Base-by-base conservation (phyloP, 2,797 vertebrate genomes). In the Cottoperca gobio region DNA sequence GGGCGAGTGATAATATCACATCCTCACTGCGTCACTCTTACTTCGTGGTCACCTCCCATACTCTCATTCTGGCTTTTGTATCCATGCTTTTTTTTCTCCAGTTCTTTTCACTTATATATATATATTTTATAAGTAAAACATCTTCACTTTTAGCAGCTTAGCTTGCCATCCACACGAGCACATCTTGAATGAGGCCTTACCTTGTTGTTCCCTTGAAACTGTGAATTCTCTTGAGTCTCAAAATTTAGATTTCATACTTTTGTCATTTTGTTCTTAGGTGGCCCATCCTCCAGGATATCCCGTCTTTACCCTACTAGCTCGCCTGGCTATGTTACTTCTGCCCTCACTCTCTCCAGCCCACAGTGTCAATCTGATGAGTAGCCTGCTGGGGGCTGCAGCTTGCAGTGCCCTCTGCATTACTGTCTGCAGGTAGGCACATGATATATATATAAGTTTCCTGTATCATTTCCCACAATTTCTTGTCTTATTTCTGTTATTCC, bases 221-320 rank as follows among this genome's bases (percentile, higher is more conserved):
- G 43, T 61, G 28, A 55, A 6, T 46, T n/a, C 9, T 76, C 33
- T 58, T 35, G 7, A 2, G 0, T 58, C 6, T 65, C 7, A 58
- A 23, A 24, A 37, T 75, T 48, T 54, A 21, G 9, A 28, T 45
- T 45, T 46, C 24, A 79, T 2, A n/a, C 31, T 60, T n/a, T 64
- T 75, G 39, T 57, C 46, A 5, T 61, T 79, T 59, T 76, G 24
- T 86, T 61, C 72, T 62, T 54, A 99, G 98, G 97, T 99, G 54
- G 97, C 98, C 64, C 98, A 99, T 83, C 98, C 98, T 90, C 98
- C 98, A 0, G 97, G 98, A 78, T 99, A 99, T 77, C 98, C 98
- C 24, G 84, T 99, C 85, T 99, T 99, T 92, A 99, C 96, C 0
- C 87, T 99, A 49, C 86, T 97, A 78, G 95, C 97, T 75, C 95